A percentile compares a stretch with the other conserved stretches of the same genome.
Evolutionary conservation across 2,113 vertebrate genomes (phyloP).

Genomic region (Tretioscincus oriximinensis): DNA sequence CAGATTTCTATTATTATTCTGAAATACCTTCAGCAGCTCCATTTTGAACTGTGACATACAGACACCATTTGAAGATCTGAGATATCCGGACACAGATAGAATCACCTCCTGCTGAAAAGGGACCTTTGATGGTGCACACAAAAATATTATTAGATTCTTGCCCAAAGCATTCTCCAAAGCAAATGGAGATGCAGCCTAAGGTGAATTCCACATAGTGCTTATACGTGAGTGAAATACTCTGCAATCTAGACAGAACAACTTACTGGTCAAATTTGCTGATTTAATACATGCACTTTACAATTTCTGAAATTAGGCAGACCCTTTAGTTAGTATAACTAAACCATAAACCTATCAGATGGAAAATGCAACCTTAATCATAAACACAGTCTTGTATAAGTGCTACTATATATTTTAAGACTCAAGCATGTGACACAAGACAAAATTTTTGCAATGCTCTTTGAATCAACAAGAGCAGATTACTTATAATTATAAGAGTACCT

Average conservation of each 20-base stretch:
- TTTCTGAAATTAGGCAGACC: not conserved
- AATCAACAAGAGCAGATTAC: not conserved
- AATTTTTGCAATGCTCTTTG: constrained; percentile 1
- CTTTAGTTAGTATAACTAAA: not conserved
- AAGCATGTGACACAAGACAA: not conserved
- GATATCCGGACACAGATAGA: too few species aligned
- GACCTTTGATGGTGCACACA: too few species aligned
- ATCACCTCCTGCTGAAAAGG: too few species aligned
- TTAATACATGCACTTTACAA: not conserved
- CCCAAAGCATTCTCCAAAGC: too few species aligned
- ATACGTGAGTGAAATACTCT: not conserved
- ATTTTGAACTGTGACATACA: too few species aligned
- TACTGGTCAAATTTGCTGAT: not conserved
- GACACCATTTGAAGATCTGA: too few species aligned
- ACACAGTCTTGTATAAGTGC: not conserved
- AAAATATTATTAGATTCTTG: too few species aligned
- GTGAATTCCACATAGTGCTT: too few species aligned
- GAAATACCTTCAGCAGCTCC: too few species aligned
- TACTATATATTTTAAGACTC: not conserved
- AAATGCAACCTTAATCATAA: not conserved
- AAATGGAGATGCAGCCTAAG: too few species aligned
- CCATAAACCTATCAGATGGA: not conserved
- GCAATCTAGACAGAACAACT: not conserved
- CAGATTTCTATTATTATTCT: too few species aligned
- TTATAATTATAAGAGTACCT: fast-evolving